Evolutionary conservation across 30 jellyfish, hydroid and myxozoan species (phyloP).

Genomic region (Chrysaora quinquecirrha): DNA sequence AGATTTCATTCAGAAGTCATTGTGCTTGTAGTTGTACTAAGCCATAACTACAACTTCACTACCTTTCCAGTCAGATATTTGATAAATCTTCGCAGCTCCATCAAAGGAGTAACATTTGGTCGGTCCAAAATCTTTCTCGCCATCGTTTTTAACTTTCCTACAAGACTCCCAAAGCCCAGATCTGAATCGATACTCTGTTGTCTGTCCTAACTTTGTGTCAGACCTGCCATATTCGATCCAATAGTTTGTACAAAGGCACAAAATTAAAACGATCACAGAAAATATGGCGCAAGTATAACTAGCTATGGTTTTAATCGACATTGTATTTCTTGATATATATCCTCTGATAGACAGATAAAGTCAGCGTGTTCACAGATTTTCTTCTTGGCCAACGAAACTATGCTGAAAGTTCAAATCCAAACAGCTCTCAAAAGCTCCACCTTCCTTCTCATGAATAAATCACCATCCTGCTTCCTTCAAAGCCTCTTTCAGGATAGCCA

Average conservation of each 20-base stretch:
- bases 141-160: slow-evolving; percentile 30
- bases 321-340: background rate
- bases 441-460: slow-evolving; percentile 40
- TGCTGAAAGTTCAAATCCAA: too few relatives aligned
- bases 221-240: slow-evolving; percentile 79
- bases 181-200: slow-evolving; percentile 23
- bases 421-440: slow-evolving; percentile 36
- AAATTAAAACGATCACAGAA: slow-evolving; percentile 71
- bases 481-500: slow-evolving; percentile 32
- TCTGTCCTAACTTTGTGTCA: slow-evolving; percentile 27
- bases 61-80: slow-evolving; percentile 3
- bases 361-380: too few relatives aligned
- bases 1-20: too few relatives aligned
- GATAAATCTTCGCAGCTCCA: background rate
- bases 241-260: slow-evolving; percentile 88
- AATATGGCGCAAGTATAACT: slow-evolving; percentile 82
- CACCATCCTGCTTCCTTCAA: background rate
- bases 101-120: slow-evolving; percentile 34
- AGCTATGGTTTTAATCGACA: slow-evolving; percentile 89
- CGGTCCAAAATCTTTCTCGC: slow-evolving; percentile 50
- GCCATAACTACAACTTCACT: too few relatives aligned
- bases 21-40: too few relatives aligned
- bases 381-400: too few relatives aligned
- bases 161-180: slow-evolving; percentile 72
- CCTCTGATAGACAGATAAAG: too few relatives aligned